phyloP scores from a whole-genome alignment of 2,113 vertebrate species.

The Erpornis zantholeuca region DNA sequence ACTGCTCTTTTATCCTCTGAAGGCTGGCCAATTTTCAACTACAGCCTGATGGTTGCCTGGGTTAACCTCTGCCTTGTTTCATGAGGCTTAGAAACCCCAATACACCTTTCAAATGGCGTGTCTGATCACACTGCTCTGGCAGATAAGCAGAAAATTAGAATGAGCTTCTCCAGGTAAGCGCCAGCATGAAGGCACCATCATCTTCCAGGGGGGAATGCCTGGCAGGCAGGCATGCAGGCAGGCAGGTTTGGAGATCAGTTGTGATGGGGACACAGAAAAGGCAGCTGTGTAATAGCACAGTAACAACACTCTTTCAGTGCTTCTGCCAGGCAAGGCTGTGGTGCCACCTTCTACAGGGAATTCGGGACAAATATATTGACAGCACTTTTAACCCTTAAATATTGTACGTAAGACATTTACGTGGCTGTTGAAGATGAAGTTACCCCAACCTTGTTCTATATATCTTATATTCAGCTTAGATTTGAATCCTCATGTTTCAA shows the following conservation, averaged over 20 bases:
- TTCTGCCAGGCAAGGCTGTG: background rate
- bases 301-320: background rate
- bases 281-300: background rate
- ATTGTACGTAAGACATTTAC: background rate
- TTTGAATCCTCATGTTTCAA: background rate
- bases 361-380: background rate
- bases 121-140: conserved; percentile 35
- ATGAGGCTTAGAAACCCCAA: conserved; percentile 27
- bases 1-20: conserved; percentile 51
- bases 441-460: background rate
- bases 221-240: background rate
- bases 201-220: background rate
- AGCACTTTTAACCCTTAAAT: background rate
- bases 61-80: conserved; percentile 55
- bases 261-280: background rate
- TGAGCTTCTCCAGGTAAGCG: background rate
- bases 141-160: conserved; percentile 13
- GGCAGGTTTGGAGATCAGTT: background rate
- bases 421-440: background rate
- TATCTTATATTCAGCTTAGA: background rate
- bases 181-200: background rate
- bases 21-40: conserved; percentile 51
- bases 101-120: background rate
- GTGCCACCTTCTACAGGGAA: background rate
- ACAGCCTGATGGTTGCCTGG: conserved; percentile 33